These are phyloP conservation scores for Mormyrops boulengeri DNA, from an alignment of 2,797 vertebrate species.

Conservation along the genomic window DNA sequence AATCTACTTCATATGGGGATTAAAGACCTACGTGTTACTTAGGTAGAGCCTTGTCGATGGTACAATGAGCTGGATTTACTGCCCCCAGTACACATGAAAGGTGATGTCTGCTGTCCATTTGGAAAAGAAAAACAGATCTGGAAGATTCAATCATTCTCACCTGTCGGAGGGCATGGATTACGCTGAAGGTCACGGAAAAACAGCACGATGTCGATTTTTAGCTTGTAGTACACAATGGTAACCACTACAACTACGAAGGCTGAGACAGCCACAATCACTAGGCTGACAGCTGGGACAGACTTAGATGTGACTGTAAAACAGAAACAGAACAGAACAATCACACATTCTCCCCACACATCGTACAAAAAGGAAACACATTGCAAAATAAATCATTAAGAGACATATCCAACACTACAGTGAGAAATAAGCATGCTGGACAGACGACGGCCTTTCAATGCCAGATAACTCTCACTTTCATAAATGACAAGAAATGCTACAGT, in stretches of 20 bases:
- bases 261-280: constrained; percentile 14
- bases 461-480: background rate
- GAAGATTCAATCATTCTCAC: constrained; percentile 29
- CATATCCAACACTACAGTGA: background rate
- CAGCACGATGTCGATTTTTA: constrained; percentile 46
- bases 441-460: background rate
- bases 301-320: background rate
- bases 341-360: background rate
- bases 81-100: background rate
- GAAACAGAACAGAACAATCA: background rate
- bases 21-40: background rate
- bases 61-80: background rate
- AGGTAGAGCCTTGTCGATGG: background rate
- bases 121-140: background rate
- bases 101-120: background rate
- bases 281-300: background rate
- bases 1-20: background rate
- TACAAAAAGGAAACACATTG: background rate
- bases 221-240: constrained; percentile 35
- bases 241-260: constrained; percentile 15
- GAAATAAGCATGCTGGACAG: background rate
- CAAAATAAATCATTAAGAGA: background rate
- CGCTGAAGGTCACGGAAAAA: constrained; percentile 40
- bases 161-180: constrained; percentile 26
- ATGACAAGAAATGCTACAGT: background rate